Evolutionary conservation across 2,797 vertebrate species (phyloP).

Genomic region (Miichthys miiuy): DNA sequence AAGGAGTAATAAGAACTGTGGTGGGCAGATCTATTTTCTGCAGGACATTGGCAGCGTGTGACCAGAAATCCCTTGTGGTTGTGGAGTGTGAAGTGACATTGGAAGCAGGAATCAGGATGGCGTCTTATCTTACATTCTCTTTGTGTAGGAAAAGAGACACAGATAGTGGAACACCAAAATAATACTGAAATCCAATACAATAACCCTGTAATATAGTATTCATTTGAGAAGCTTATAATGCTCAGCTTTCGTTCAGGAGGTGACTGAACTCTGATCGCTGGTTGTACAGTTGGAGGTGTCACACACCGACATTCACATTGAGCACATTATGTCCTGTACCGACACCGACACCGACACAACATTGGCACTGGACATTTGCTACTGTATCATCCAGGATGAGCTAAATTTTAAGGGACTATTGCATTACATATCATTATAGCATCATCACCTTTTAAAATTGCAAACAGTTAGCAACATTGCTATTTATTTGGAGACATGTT

Average conservation of each 20-base stretch:
- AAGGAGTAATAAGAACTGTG: conserved; percentile 69
- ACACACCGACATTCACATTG: neutral
- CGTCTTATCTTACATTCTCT: conserved; percentile 41
- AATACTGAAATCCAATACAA: conserved; percentile 7
- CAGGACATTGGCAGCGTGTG: conserved; percentile 66
- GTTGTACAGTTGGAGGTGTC: neutral
- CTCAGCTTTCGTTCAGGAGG: neutral
- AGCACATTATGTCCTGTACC: neutral
- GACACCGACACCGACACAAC: neutral
- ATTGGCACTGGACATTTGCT: neutral
- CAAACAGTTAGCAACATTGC: neutral
- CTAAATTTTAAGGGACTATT: neutral
- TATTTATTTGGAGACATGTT: neutral
- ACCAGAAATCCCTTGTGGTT: conserved; percentile 72
- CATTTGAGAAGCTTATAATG: conserved; percentile 1
- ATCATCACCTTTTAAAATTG: neutral
- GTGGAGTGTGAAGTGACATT: conserved; percentile 74
- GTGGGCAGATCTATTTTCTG: conserved; percentile 78
- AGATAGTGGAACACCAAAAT: conserved; percentile 10
- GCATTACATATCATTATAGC: neutral
- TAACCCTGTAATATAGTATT: neutral
- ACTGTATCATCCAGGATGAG: neutral
- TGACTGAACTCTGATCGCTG: neutral
- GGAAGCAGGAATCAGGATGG: conserved; percentile 50
- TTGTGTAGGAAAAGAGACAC: conserved; percentile 21